These are phyloP conservation scores for Aegypius monachus DNA, from an alignment of 2,113 vertebrate species.

Conservation along the genomic window DNA sequence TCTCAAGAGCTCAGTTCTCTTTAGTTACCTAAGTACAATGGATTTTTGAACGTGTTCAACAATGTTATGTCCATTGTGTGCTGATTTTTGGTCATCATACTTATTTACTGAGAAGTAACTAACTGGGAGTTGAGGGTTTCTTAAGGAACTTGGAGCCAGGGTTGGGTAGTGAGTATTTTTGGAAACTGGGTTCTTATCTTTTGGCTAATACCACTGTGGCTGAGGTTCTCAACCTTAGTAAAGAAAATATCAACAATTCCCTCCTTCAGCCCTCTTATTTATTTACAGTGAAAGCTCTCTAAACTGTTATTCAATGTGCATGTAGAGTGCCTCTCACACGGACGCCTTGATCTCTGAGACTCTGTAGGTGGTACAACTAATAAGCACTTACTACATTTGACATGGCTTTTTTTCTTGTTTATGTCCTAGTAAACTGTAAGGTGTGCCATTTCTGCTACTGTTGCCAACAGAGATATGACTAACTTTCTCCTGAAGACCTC, in stretches of 20 bases:
- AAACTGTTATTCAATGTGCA: background rate
- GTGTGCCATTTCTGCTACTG: background rate
- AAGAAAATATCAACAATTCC: background rate
- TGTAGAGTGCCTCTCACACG: background rate
- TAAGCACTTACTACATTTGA: background rate
- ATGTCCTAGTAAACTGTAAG: background rate
- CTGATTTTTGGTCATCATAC: background rate
- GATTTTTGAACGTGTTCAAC: background rate
- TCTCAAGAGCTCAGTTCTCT: background rate
- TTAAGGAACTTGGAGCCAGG: background rate
- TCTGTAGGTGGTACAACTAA: background rate
- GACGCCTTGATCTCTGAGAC: background rate
- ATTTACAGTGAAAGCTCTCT: background rate
- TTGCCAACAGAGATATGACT: background rate
- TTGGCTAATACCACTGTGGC: background rate
- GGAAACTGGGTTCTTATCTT: background rate
- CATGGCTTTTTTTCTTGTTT: background rate
- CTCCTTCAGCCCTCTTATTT: background rate
- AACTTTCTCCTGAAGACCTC: background rate
- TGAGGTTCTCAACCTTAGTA: background rate
- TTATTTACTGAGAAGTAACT: background rate
- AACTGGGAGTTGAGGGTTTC: background rate
- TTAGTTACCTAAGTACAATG: background rate
- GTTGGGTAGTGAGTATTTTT: background rate
- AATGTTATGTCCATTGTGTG: background rate